Evolutionary conservation across 2,888 invertebrate species (phyloP).

Genomic region (Meghimatium bilineatum): DNA sequence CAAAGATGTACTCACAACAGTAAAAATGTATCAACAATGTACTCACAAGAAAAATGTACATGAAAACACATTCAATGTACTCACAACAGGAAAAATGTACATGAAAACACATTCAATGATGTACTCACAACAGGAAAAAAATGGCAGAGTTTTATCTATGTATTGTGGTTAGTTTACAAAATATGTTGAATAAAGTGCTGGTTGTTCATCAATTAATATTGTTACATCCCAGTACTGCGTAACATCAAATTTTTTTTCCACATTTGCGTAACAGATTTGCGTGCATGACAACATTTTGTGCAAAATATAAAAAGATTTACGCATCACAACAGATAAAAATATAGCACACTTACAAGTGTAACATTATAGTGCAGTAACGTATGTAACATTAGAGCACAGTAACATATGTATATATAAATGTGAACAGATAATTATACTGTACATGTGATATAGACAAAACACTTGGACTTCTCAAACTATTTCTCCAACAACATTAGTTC

Average conservation of each 20-base stretch:
- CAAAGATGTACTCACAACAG: too few species aligned
- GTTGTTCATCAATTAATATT: background rate
- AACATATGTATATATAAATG: conserved; percentile 15
- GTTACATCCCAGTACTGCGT: background rate
- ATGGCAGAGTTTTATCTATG: background rate
- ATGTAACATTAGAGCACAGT: background rate
- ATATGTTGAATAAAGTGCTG: background rate
- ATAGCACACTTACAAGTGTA: conserved; percentile 11
- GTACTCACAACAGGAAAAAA: background rate
- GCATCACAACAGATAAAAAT: background rate
- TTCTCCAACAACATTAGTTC: background rate
- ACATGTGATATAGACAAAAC: conserved; percentile 12
- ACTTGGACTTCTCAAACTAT: too few species aligned
- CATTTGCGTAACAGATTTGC: background rate
- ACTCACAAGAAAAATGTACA: too few species aligned
- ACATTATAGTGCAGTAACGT: background rate
- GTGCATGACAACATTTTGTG: conserved; percentile 23
- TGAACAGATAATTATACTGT: conserved; percentile 13
- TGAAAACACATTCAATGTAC: too few species aligned
- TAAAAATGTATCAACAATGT: too few species aligned
- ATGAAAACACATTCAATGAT: too few species aligned
- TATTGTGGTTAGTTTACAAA: conserved; percentile 8
- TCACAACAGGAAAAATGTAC: too few species aligned
- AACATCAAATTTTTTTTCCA: background rate
- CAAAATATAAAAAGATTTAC: background rate